Evolutionary conservation across 1,140 invertebrate genomes (phyloP), one percentile per base, ranked within the genome.

Genomic region (Diabrotica virgifera): DNA sequence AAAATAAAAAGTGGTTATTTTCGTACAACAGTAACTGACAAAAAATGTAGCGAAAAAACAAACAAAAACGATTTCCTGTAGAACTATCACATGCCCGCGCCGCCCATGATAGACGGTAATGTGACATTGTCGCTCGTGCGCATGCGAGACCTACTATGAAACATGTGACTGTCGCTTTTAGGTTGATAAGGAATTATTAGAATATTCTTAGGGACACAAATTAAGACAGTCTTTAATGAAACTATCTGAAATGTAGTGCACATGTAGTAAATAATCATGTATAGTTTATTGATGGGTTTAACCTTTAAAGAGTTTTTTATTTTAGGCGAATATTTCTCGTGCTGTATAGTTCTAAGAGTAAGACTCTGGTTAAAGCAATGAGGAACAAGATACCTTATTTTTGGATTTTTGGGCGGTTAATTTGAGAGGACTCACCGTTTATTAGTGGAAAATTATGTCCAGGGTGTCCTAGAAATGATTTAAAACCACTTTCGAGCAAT

Each of bases 381-480:
- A 24, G 24, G 1, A 2, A 24, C 4, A 24, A 24, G 24, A 24
- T 24, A 24, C 24, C 24, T 24, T 24, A 24, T 24, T 2, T 24
- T 24, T 24, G 24, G 24, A 24, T 24, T 24, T 24, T 24, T 4
- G 1, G 1, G 24, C 1, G 1, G 4, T 24, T 24, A 1, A 24
- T 24, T 24, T 7, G 52, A 35, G 5, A 24, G 6, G 36, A 53
- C 76, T 78, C 67, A 79, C 78, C 78, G 73, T 77, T 79, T 61
- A 79, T 71, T 36, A 79, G 64, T 35, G 78, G 78, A 63, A 73
- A 78, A 67, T 78, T 78, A 63, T 79, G 76, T 67, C 77, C 78
- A 14, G 77, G 76, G 64, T 78, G 77, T 71, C 77, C 77, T 13
- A 79, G 68, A 64, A 79, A 77, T n/a, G 77, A 78, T 72, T 79